phyloP scores from a whole-genome alignment of 2,113 vertebrate species.

The Emydura subglobosa region DNA sequence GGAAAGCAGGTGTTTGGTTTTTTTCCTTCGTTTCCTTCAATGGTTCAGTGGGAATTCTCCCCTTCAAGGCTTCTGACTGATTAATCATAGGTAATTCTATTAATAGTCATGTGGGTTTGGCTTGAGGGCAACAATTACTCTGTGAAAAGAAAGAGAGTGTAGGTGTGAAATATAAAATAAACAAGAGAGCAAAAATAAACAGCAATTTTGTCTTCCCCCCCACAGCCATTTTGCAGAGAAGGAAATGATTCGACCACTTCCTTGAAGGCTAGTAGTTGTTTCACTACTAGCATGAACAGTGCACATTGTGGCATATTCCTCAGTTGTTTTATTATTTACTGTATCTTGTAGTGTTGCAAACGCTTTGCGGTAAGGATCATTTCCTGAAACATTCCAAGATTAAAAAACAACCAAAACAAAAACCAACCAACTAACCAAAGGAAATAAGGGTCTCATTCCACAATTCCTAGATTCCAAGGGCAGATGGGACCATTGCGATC shows the following conservation, averaged over 20 bases:
- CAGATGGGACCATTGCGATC: neutral
- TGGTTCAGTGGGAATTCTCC: neutral
- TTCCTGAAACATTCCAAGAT: neutral
- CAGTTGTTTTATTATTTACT: neutral
- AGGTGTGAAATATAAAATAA: neutral
- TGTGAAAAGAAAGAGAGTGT: neutral
- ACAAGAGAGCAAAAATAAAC: neutral
- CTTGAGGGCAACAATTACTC: neutral
- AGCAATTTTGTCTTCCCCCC: neutral
- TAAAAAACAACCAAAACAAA: neutral
- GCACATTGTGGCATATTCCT: neutral
- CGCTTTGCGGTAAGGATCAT: neutral
- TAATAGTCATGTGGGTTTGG: neutral
- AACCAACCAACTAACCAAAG: neutral
- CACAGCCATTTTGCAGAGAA: neutral
- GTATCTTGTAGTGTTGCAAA: neutral
- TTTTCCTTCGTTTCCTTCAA: neutral
- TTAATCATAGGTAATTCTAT: neutral
- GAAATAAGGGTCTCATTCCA: neutral
- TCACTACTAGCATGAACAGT: neutral
- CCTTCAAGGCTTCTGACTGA: neutral
- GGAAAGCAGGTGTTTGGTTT: neutral
- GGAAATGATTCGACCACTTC: neutral
- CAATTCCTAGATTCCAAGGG: neutral
- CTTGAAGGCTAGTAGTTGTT: neutral